A percentile compares a stretch with the other conserved stretches of the same genome.
phyloP scores from a whole-genome alignment of 1,140 invertebrate genomes.

The Bombus haemorrhoidalis region DNA sequence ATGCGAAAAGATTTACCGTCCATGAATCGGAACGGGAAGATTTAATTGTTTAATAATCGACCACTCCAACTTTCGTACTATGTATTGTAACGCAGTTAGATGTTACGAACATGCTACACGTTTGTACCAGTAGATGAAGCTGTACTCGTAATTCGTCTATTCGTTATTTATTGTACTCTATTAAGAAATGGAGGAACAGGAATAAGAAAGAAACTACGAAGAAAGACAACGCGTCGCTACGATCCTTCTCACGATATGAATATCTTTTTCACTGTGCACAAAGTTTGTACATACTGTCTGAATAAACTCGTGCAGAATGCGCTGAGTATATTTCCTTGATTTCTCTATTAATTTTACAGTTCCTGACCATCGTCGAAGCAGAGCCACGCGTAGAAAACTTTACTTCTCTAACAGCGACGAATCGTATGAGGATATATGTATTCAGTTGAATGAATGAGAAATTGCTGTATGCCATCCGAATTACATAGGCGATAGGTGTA shows the following conservation, averaged over 20 bases:
- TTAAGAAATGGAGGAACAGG: not conserved
- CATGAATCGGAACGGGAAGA: not conserved
- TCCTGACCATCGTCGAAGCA: too few species aligned
- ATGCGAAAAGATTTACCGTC: slow-evolving; percentile 2
- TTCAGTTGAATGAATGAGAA: too few species aligned
- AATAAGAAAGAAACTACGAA: not conserved
- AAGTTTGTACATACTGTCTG: not conserved
- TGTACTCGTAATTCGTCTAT: slow-evolving; percentile 32
- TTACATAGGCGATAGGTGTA: too few species aligned
- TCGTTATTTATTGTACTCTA: slow-evolving; percentile 36
- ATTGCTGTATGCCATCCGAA: too few species aligned
- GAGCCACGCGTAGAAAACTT: too few species aligned
- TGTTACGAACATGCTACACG: not conserved
- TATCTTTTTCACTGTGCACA: not conserved
- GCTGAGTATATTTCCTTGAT: not conserved
- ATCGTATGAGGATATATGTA: too few species aligned
- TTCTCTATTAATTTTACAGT: not conserved
- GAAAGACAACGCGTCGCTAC: too few species aligned
- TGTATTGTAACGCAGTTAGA: not conserved
- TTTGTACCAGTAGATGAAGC: slow-evolving; percentile 3
- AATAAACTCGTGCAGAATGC: not conserved
- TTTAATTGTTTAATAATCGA: not conserved
- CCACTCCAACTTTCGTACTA: not conserved
- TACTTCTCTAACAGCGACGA: too few species aligned
- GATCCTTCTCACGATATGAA: not conserved